These are phyloP conservation scores for Phyllotreta cruciferae DNA, from an alignment of 2,888 invertebrate genomes.

Conservation along the genomic window DNA sequence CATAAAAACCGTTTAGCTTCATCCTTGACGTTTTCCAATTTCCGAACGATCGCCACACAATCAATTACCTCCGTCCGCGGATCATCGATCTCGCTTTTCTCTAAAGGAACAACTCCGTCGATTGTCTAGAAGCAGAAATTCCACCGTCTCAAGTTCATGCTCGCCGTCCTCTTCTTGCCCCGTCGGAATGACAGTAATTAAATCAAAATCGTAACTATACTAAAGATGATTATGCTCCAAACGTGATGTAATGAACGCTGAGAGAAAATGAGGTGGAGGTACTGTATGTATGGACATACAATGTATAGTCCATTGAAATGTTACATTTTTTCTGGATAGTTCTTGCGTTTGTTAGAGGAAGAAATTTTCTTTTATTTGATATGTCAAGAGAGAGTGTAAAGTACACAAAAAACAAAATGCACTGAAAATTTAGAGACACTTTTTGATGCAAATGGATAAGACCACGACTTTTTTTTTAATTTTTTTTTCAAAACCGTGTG, in stretches of 20 bases:
- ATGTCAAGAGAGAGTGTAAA: no score
- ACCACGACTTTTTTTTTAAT: no score
- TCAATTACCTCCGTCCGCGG: conserved; percentile 12
- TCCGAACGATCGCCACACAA: not conserved
- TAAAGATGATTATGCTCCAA: conserved; percentile 33
- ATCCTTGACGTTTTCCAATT: no score
- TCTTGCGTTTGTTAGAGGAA: no score
- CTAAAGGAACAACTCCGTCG: conserved; percentile 21
- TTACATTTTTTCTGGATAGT: no score
- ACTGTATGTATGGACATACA: no score
- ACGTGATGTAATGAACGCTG: conserved; percentile 38
- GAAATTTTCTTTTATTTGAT: no score
- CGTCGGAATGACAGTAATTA: conserved; percentile 38
- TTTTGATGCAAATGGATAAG: no score
- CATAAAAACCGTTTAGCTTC: conserved; percentile 1
- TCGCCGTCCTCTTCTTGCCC: conserved; percentile 24
- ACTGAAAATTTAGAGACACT: no score
- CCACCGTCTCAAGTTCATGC: conserved; percentile 33
- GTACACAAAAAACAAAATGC: no score
- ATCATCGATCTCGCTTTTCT: conserved; percentile 33
- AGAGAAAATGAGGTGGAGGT: not conserved
- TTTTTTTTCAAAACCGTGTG: no score
- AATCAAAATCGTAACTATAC: conserved; percentile 38
- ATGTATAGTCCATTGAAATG: no score
- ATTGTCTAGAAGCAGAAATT: conserved; percentile 32